Conservation (phyloP, 2,113 vertebrate genomes). For the Heptranchias perlo region DNA sequence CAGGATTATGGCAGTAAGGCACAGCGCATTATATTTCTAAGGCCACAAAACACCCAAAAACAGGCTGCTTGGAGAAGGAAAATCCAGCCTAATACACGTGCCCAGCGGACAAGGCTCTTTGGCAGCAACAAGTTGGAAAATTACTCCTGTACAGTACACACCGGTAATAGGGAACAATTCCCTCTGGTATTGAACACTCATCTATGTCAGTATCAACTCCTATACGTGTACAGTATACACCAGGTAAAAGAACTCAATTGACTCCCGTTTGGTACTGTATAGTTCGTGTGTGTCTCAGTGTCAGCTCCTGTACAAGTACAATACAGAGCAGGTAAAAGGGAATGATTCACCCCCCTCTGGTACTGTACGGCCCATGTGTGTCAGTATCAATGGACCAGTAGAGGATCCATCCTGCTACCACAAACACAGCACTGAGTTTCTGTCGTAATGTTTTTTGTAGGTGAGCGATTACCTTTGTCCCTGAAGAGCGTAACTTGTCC, state of each 20-base stretch:
- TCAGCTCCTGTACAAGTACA: not conserved
- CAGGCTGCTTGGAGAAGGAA: no score
- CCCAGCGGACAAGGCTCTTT: no score
- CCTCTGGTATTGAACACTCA: not conserved
- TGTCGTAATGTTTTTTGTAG: not conserved
- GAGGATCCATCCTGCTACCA: no score
- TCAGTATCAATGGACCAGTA: not conserved
- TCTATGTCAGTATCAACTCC: not conserved
- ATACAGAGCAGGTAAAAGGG: not conserved
- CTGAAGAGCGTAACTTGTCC: not conserved
- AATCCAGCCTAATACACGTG: no score
- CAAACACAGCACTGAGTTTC: not conserved
- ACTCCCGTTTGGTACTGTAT: not conserved
- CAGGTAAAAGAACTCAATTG: not conserved
- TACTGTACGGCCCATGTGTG: not conserved
- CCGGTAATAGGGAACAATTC: not conserved
- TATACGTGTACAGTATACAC: not conserved
- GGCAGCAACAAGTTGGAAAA: not conserved
- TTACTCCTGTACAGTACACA: not conserved
- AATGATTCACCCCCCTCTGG: no score
- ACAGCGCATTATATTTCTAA: no score
- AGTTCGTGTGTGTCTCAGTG: not conserved
- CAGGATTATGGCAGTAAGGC: no score
- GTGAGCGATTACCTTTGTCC: slow-evolving; percentile 5
- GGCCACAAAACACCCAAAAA: no score